Evolutionary conservation across 1,140 invertebrate species (phyloP).

Genomic region (Eumeta japonica): DNA sequence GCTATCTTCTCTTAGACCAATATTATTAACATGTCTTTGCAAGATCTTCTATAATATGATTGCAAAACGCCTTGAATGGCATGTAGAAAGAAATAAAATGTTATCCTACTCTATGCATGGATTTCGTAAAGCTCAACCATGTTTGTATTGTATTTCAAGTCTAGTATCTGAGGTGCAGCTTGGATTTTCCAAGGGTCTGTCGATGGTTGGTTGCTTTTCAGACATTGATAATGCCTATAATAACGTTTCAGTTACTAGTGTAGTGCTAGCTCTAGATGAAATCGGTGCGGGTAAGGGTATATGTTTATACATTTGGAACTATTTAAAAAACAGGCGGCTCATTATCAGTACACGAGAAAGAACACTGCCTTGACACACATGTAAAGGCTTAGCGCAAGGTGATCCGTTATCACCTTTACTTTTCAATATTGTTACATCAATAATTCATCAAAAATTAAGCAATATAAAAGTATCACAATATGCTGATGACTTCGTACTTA

Average conservation of each 20-base stretch:
- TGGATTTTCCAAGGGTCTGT: no score
- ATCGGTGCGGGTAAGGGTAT: background rate
- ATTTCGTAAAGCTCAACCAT: no score
- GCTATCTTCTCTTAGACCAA: no score
- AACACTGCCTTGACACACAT: background rate
- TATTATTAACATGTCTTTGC: no score
- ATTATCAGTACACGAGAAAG: background rate
- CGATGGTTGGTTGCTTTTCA: conserved; percentile 9
- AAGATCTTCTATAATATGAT: conserved; percentile 7
- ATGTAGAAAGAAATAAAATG: no score
- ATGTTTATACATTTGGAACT: no score
- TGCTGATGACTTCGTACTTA: no score
- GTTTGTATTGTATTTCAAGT: conserved; percentile 7
- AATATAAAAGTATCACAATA: no score
- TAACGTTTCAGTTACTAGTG: background rate
- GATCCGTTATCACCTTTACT: conserved; percentile 15
- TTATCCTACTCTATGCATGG: background rate
- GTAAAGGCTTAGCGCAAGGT: no score
- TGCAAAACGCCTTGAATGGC: conserved; percentile 3
- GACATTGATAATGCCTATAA: no score
- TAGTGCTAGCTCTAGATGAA: background rate
- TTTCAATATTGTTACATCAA: conserved; percentile 12
- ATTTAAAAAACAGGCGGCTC: no score
- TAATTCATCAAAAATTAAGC: no score
- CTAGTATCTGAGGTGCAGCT: conserved; percentile 8